Percentiles rank a stretch among this genome's conserved stretches.
These are phyloP conservation scores for Oriolus oriolus DNA, from an alignment of 2,113 vertebrate genomes.

Conservation along the genomic window DNA sequence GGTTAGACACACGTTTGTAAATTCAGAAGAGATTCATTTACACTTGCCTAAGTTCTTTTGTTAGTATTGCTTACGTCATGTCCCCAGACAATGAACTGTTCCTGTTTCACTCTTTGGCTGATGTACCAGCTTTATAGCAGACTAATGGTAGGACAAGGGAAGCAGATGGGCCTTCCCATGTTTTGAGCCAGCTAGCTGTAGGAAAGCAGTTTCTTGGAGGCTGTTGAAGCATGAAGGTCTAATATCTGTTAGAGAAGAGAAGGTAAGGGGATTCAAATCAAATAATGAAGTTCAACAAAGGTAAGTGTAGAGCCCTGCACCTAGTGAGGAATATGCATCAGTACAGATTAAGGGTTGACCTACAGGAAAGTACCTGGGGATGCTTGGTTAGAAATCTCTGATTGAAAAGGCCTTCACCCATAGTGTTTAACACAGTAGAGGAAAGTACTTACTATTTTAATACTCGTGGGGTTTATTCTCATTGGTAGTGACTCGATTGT, in stretches of 20 bases:
- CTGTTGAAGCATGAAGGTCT: neutral
- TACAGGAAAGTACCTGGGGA: neutral
- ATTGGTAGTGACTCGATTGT: accelerated
- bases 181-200: neutral
- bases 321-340: neutral
- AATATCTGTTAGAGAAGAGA: neutral
- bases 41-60: neutral
- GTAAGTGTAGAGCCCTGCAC: neutral
- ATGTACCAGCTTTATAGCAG: neutral
- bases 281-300: neutral
- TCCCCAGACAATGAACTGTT: neutral
- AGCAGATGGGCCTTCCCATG: neutral
- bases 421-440: neutral
- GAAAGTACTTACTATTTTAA: neutral
- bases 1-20: neutral
- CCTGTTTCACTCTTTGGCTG: neutral
- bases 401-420: neutral
- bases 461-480: neutral
- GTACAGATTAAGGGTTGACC: neutral
- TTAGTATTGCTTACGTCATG: neutral
- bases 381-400: neutral
- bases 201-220: neutral
- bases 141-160: neutral
- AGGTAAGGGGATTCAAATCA: neutral
- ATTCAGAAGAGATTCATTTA: neutral